Evolutionary conservation across 1,140 invertebrate species (phyloP).

Genomic region (Tigriopus japonicus): DNA sequence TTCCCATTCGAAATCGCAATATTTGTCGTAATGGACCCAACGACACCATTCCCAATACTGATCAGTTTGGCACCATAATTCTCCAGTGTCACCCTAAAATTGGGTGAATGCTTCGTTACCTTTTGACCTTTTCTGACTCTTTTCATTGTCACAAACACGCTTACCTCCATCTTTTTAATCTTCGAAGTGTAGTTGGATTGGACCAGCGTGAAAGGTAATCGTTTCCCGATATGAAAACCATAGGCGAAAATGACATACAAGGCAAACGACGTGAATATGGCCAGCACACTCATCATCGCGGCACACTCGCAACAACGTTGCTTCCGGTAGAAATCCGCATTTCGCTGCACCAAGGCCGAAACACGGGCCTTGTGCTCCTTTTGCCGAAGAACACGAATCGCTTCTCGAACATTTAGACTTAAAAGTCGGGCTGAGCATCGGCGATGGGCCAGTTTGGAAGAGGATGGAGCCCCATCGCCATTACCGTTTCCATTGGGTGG

Average conservation of each 20-base stretch:
- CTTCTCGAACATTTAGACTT: neutral
- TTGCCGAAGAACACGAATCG: neutral
- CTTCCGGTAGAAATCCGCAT: neutral
- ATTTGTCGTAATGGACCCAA: neutral
- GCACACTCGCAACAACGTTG: neutral
- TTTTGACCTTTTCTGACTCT: neutral
- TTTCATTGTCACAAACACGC: neutral
- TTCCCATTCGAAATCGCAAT: slow-evolving; percentile 5
- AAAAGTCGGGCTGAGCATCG: neutral
- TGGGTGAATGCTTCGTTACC: neutral
- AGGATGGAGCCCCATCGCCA: no score
- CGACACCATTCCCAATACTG: slow-evolving; percentile 8
- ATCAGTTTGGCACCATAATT: slow-evolving; percentile 5
- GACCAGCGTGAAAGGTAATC: neutral
- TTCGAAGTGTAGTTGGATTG: neutral
- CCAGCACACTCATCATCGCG: neutral
- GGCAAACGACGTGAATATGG: neutral
- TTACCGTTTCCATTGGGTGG: no score
- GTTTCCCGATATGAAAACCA: neutral
- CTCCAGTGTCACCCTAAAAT: neutral
- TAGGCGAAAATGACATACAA: neutral
- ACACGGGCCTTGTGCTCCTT: neutral
- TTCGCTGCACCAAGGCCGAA: neutral
- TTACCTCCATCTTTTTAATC: neutral
- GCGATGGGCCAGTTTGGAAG: no score